Evolutionary conservation across 2,797 vertebrate genomes (phyloP).

Genomic region (Malacoctenus gilli): DNA sequence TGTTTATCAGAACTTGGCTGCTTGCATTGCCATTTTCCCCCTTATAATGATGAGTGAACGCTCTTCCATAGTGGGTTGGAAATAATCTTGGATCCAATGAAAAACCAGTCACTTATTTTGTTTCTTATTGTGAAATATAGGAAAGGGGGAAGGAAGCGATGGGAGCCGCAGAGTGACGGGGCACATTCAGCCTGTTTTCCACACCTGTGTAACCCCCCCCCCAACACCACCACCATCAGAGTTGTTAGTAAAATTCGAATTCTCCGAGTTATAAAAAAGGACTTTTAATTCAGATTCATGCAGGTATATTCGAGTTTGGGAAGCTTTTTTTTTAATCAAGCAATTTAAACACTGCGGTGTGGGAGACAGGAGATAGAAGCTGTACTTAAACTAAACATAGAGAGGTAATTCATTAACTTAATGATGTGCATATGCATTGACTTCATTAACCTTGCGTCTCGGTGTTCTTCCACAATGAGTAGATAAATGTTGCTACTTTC

Average conservation of each 20-base stretch:
- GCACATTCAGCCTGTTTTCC: conserved; percentile 41
- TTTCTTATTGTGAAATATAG: conserved; percentile 18
- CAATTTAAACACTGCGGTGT: background rate
- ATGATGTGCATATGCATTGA: background rate
- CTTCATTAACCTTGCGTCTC: background rate
- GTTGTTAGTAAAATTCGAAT: conserved; percentile 31
- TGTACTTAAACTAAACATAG: conserved; percentile 5
- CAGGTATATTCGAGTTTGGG: conserved; percentile 3
- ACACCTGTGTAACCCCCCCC: conserved; percentile 3
- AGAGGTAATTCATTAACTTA: background rate
- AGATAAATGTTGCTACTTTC: background rate
- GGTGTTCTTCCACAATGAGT: background rate
- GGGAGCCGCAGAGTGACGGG: conserved; percentile 25
- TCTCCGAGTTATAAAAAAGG: background rate
- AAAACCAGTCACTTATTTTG: conserved; percentile 52
- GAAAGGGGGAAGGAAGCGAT: conserved; percentile 29
- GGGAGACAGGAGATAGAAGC: background rate
- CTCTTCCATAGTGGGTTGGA: conserved; percentile 61
- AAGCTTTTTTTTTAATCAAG: conserved; percentile 8
- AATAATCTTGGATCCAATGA: conserved; percentile 66
- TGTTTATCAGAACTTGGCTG: conserved; percentile 74
- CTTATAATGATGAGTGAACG: conserved; percentile 70
- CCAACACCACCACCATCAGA: conserved; percentile 10
- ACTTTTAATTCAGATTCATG: background rate
- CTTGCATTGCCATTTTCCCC: conserved; percentile 68